Evolutionary conservation across 2,113 vertebrate species (phyloP), one percentile per base, ranked within the genome.

Genomic region (Eulemur rufifrons): DNA sequence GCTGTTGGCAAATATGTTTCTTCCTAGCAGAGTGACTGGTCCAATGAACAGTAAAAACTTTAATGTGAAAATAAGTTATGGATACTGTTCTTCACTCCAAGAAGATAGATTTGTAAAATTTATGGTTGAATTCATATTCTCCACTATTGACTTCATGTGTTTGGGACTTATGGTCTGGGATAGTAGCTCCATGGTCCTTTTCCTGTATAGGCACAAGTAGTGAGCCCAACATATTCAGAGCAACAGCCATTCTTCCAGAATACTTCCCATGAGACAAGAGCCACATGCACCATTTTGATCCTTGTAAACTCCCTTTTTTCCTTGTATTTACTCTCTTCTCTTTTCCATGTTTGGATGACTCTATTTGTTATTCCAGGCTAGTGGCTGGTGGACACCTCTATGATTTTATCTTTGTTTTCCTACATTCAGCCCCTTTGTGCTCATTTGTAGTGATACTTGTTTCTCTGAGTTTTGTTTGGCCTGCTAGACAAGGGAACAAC

Each of bases 321-420:
- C 3, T 39, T 56, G 32, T 66, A 66, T 8, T 66, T 27, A 4
- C 5, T 76, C 15, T 54, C 15, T 39, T 25, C 59, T 12, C 5
- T 61, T 18, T 45, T 52, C 37, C 6, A 27, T 50, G 0, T 77
- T 71, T 89, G 23, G 47, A 10, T 77, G 32, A 52, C 6, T 50
- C 8, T 71, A 0, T 45, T 54, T 71, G 68, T 12, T 12, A 63
- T 52, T 42, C 61, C 14, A 13, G 21, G 23, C 7, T 63, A 21
- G n/a, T 84, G 61, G 61, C n/a, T 92, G 3, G 3, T 73, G 14
- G 61, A 34, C 3, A 4, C 0, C 8, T 84, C 52, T 45, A 3
- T 78, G 52, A 21, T 95, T 52, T 17, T 71, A 27, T 63, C 63
- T 52, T 42, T 80, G 71, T 64, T 94, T 94, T 13, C 64, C 54